Percentiles rank a stretch among this genome's conserved stretches.
These are phyloP conservation scores for Aphyosemion australe DNA, from an alignment of 2,113 vertebrate species.

Conservation along the genomic window DNA sequence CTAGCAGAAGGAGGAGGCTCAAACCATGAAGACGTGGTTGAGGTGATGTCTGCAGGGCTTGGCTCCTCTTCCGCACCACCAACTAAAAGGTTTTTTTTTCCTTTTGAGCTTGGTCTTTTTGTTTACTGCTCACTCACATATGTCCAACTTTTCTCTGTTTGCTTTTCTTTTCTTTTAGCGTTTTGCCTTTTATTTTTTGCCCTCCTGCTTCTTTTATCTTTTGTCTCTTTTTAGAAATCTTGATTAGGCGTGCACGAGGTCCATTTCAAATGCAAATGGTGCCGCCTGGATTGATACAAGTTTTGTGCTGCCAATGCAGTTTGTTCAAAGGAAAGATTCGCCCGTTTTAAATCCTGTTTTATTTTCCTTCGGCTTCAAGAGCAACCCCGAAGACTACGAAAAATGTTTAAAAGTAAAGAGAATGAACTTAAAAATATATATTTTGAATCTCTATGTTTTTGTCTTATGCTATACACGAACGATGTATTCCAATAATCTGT, in stretches of 20 bases:
- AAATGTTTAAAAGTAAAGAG: not conserved
- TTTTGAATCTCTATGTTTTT: no score
- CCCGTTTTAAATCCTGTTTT: conserved; percentile 33
- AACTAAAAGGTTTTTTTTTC: conserved; percentile 47
- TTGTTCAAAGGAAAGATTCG: conserved; percentile 35
- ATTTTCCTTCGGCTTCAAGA: not conserved
- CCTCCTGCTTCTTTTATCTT: conserved; percentile 58
- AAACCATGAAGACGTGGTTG: conserved; percentile 66
- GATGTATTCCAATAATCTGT: no score
- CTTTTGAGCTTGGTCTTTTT: conserved; percentile 38
- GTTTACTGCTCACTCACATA: conserved; percentile 61
- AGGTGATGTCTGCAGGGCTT: conserved; percentile 67
- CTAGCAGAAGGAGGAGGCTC: conserved; percentile 54
- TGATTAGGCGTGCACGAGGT: conserved; percentile 45
- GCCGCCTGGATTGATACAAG: conserved; percentile 37
- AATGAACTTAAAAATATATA: not conserved
- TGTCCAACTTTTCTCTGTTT: conserved; percentile 50
- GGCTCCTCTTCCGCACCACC: conserved; percentile 69
- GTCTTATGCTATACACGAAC: no score
- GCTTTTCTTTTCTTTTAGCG: conserved; percentile 41
- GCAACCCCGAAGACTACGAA: conserved; percentile 19
- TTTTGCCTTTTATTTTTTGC: conserved; percentile 53
- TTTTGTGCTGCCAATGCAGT: conserved; percentile 39
- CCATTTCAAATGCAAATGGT: conserved; percentile 68
- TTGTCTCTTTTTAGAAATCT: conserved; percentile 55